phyloP scores from a whole-genome alignment of 64 coral and sea anemone species.

The Montipora cactus region DNA sequence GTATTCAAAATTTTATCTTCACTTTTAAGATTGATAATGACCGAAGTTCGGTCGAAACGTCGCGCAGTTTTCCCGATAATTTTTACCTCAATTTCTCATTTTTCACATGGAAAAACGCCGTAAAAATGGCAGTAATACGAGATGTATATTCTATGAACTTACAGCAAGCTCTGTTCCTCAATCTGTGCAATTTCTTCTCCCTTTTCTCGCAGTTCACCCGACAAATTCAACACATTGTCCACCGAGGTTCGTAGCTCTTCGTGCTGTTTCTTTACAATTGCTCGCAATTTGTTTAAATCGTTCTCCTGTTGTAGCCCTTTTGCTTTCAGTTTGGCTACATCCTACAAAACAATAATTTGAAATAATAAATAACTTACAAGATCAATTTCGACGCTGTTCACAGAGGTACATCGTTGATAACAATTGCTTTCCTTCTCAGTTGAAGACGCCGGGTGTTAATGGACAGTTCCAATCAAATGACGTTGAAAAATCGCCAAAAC shows the following conservation, averaged over 20 bases:
- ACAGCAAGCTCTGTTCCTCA: slow-evolving; percentile 53
- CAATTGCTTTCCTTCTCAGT: too few species aligned
- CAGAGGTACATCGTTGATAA: too few species aligned
- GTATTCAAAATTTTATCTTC: too few species aligned
- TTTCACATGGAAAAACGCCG: too few species aligned
- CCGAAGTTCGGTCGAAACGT: too few species aligned
- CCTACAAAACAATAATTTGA: slow-evolving; percentile 2
- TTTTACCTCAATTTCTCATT: too few species aligned
- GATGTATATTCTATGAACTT: not conserved
- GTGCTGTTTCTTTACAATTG: slow-evolving; percentile 2
- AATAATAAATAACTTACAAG: not conserved
- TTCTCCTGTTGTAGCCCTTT: slow-evolving; percentile 16
- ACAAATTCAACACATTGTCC: slow-evolving; percentile 61
- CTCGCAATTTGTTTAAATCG: slow-evolving; percentile 41
- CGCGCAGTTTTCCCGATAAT: too few species aligned
- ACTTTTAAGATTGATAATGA: too few species aligned
- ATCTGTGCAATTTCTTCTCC: slow-evolving; percentile 54
- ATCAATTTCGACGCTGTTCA: not conserved
- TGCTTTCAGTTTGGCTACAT: slow-evolving; percentile 58
- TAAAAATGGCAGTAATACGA: not conserved
- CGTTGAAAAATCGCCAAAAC: too few species aligned
- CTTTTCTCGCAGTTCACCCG: slow-evolving; percentile 54
- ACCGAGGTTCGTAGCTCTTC: slow-evolving; percentile 54
- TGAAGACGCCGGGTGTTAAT: too few species aligned
- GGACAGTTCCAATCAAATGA: too few species aligned